Base-by-base conservation (phyloP, 2,888 invertebrate species). In the Congeria kusceri region DNA sequence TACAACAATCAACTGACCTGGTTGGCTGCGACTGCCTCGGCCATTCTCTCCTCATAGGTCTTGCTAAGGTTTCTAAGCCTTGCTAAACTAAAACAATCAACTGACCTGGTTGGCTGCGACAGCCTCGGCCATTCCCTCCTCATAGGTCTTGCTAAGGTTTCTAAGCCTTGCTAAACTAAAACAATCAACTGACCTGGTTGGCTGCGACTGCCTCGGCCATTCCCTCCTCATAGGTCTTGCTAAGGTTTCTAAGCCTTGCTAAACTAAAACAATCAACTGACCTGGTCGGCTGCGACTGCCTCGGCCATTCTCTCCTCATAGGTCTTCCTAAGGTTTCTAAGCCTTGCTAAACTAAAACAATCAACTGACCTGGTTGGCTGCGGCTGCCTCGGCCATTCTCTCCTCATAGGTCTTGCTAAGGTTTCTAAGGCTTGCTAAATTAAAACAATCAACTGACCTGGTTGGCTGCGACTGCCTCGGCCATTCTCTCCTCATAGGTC, bases 331-430 rank as follows among this genome's bases (percentile, higher is more conserved):
- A 92, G 91, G 56, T 88, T 88, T 53, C 89, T 90, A 79, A 92
- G 86, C n/a, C 32, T 32, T 39, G 39, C 39, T 39, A 5, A 3
- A 39, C 1, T 9, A 39, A 32, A 39, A 5, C 13, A 39, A 13
- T n/a, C n/a, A n/a, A n/a, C 20, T 2, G 3, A 90, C 91, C 86
- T 86, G 59, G 49, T 80, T 85, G 15, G 84, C 86, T 0, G 20
- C 44, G 39, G 90, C 85, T 13, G 85, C 71, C 28, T 91, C 92
- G 7, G 85, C 72, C 80, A 90, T 80, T 80, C 90, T 89, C 77
- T 92, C 85, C 44, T 92, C 87, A 87, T 90, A 92, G 0, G 89
- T 83, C 76, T 89, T 90, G 67, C 92, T 87, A 88, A 92, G 91
- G 57, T 88, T 88, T 56, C 89, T 90, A 79, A 92, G 86, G 27